A percentile compares a stretch with the other conserved stretches of the same genome.
These are phyloP conservation scores for Drosophila novamexicana DNA, from an alignment of 1,140 invertebrate species.

Conservation along the genomic window DNA sequence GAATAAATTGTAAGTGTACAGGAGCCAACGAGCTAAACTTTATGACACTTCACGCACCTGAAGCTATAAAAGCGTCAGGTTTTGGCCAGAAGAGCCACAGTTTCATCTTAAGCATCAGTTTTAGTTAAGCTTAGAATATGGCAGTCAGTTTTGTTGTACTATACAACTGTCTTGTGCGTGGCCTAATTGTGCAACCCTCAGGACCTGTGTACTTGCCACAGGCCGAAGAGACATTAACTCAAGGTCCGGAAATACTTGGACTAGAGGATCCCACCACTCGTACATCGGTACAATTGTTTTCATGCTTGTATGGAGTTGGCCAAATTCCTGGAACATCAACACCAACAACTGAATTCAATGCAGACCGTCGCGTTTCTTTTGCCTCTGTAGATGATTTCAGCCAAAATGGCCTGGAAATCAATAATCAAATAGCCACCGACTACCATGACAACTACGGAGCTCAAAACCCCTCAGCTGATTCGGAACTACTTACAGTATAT, in stretches of 20 bases:
- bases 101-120: conserved; percentile 4
- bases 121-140: conserved; percentile 1
- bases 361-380: conserved; percentile 7
- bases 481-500: neutral
- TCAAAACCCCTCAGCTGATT: neutral
- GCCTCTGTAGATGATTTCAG: neutral
- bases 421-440: neutral
- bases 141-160: conserved; percentile 13
- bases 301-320: conserved; percentile 1
- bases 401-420: neutral
- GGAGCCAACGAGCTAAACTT: conserved; percentile 5
- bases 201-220: neutral
- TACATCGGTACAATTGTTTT: neutral
- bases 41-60: conserved; percentile 1
- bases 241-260: neutral
- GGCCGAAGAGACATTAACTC: neutral
- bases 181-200: neutral
- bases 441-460: neutral
- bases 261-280: neutral
- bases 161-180: conserved; percentile 18
- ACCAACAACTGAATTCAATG: neutral
- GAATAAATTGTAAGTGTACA: conserved; percentile 11
- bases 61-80: conserved; percentile 15
- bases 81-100: conserved; percentile 2
- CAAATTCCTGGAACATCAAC: neutral